Conservation (phyloP, 2,888 invertebrate genomes). For the Netelia melanura region DNA sequence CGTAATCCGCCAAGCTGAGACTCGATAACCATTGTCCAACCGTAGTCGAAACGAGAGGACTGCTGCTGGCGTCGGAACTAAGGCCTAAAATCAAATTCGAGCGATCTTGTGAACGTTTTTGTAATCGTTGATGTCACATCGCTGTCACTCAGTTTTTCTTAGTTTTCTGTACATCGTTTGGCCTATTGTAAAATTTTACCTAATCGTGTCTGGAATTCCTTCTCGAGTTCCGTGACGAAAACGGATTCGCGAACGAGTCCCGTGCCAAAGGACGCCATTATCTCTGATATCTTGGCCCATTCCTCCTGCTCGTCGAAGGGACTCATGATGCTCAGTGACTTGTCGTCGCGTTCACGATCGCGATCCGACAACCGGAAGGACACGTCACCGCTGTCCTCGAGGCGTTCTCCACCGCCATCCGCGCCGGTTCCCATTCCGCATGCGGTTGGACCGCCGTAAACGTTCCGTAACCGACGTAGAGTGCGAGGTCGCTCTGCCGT, state of each 20-base stretch:
- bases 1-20: constrained; percentile 93
- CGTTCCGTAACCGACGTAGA: constrained; percentile 90
- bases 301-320: constrained; percentile 98
- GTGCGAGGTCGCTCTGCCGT: constrained; percentile 92
- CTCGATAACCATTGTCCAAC: constrained; percentile 93
- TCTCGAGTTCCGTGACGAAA: constrained; percentile 92
- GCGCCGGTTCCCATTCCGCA: constrained; percentile 82
- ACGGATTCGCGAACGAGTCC: constrained; percentile 92
- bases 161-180: not conserved
- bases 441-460: constrained; percentile 86
- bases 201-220: constrained; percentile 91
- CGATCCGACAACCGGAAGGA: constrained; percentile 81
- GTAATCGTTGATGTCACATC: not conserved
- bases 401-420: constrained; percentile 84
- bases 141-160: no score
- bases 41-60: constrained; percentile 87
- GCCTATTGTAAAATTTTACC: constrained; percentile 84
- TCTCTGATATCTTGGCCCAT: constrained; percentile 98
- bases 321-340: constrained; percentile 89
- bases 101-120: not conserved
- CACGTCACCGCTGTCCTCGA: constrained; percentile 83
- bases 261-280: constrained; percentile 97
- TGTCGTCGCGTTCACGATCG: constrained; percentile 83
- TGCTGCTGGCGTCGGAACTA: constrained; percentile 85
- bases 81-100: constrained; percentile 84